Evolutionary conservation across 2,113 vertebrate species (phyloP).

Genomic region (Ageneiosus marmoratus): DNA sequence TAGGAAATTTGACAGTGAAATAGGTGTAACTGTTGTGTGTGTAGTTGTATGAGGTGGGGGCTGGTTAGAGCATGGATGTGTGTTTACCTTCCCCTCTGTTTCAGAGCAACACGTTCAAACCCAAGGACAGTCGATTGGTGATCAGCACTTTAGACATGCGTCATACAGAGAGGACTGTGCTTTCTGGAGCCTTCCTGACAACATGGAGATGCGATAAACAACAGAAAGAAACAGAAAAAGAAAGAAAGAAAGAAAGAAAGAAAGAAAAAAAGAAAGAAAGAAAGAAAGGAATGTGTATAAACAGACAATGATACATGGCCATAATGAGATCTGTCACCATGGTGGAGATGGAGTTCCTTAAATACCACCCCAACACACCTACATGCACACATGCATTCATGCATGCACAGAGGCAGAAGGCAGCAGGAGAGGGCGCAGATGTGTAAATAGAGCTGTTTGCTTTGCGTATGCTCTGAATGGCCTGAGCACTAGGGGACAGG

Average conservation of each 20-base stretch:
- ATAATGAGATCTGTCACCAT: slow-evolving; percentile 49
- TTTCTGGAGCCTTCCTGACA: slow-evolving; percentile 37
- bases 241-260: not conserved
- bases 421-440: slow-evolving; percentile 51
- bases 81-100: slow-evolving; percentile 10
- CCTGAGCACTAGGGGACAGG: slow-evolving; percentile 42
- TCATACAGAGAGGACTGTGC: slow-evolving; percentile 38
- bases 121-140: slow-evolving; percentile 33
- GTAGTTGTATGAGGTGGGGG: not conserved
- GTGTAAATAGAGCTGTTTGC: slow-evolving; percentile 58
- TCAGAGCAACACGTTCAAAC: slow-evolving; percentile 16
- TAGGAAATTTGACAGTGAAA: slow-evolving; percentile 56
- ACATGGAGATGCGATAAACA: slow-evolving; percentile 24
- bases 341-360: slow-evolving; percentile 52
- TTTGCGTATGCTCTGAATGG: slow-evolving; percentile 48
- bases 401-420: slow-evolving; percentile 41
- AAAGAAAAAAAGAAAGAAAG: not conserved
- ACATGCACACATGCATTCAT: slow-evolving; percentile 34
- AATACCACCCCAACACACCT: slow-evolving; percentile 42
- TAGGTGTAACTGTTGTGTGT: slow-evolving; percentile 52
- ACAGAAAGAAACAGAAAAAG: not conserved
- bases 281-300: not conserved
- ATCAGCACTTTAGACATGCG: slow-evolving; percentile 42
- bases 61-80: not conserved
- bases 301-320: not conserved